Base-by-base conservation (phyloP, 2,888 invertebrate genomes). In the Chaetogeoica ovagalla region DNA sequence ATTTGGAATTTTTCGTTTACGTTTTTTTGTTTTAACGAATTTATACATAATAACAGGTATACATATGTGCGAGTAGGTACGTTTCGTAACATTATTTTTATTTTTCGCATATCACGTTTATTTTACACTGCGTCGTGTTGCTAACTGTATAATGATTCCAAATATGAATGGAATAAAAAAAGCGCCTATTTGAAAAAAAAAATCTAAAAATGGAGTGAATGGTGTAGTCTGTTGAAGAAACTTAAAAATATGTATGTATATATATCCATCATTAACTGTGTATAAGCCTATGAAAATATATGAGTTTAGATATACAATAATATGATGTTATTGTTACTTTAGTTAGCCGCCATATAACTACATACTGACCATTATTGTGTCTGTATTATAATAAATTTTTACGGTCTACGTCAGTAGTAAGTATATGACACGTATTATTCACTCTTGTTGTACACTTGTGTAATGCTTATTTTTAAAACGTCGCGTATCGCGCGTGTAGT, bases 161-260 rank as follows among this genome's bases (percentile, higher is more conserved):
- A 74, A 63, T 74, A 55, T 23, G 21, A 63, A 55, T 55, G 37
- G 52, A n/a, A 63, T 62, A 37, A 52, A 37, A 74, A n/a, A 5
- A 17, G 30, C 13, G 63, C 39, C 63, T 74, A 55, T 37, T 63
- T 48, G 15, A 21, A 70, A 59, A 60, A 60, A 60, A 52, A 73
- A 63, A 74, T 74, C 73, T 63, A 63, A 74, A 74, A 63, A 74
- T 37, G 73, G 73, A 74, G 73, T 74, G 73, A 74, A 74, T 21
- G 73, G 63, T 59, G 43, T 13, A 5, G 5, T 60, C 48, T 7
- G 72, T 19, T 19, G 17, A 52, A 52, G 30, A 62, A 62, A 48
- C n/a, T 62, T 21, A 15, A 72, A 48, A 73, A 73, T 52, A 48
- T 2, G 4, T 2, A 30, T n/a, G n/a, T n/a, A n/a, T n/a, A n/a